These are phyloP conservation scores for Odontesthes bonariensis DNA, from an alignment of 2,113 vertebrate species.

Conservation along the genomic window DNA sequence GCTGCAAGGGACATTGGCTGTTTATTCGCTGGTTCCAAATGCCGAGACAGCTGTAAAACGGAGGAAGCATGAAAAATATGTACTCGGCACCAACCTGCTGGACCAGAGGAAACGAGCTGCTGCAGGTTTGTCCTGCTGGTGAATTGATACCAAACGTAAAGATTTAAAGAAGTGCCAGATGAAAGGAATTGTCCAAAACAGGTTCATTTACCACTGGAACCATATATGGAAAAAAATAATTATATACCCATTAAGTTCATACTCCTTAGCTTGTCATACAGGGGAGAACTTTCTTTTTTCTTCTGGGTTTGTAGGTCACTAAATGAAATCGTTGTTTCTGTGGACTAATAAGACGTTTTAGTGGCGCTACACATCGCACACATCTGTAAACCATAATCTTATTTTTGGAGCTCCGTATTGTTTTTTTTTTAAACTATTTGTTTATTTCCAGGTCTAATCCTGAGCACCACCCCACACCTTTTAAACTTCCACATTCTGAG, in stretches of 20 bases:
- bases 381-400: conserved; percentile 14
- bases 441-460: conserved; percentile 1
- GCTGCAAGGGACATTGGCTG: not conserved
- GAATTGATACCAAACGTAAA: conserved; percentile 27
- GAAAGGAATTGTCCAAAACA: conserved; percentile 4
- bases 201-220: conserved; percentile 18
- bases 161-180: conserved; percentile 40
- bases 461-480: conserved; percentile 1
- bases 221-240: conserved; percentile 23
- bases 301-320: not conserved
- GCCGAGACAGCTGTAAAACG: not conserved
- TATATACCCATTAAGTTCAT: not conserved
- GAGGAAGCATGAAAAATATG: conserved; percentile 11
- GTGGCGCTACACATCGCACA: not conserved
- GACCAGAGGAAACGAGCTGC: conserved; percentile 44
- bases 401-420: conserved; percentile 8
- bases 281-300: not conserved
- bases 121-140: conserved; percentile 41
- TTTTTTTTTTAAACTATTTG: not conserved
- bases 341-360: conserved; percentile 16
- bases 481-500: not conserved
- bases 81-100: conserved; percentile 23
- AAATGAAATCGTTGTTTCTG: conserved; percentile 21
- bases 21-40: conserved; percentile 18
- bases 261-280: not conserved